Conservation (phyloP, 2,888 invertebrate species). For the Phymatocera aterrima region DNA sequence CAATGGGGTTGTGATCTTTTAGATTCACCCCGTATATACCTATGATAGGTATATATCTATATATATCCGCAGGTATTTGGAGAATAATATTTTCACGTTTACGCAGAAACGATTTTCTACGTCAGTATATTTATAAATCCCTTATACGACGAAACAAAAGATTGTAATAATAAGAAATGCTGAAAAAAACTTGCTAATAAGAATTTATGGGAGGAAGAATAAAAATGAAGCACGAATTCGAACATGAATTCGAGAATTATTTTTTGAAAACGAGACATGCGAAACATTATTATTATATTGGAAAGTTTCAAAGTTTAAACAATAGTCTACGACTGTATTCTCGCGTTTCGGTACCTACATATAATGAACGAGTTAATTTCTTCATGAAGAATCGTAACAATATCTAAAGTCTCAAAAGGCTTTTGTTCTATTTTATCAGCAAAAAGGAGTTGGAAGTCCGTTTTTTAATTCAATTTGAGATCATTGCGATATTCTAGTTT, state of each 20-base stretch:
- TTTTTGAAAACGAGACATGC: background rate
- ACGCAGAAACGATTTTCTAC: slow-evolving; percentile 11
- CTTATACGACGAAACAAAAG: background rate
- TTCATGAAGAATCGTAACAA: slow-evolving; percentile 7
- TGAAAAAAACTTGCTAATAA: background rate
- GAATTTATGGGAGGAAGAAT: background rate
- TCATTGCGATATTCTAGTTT: slow-evolving; percentile 32
- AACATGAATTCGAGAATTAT: background rate
- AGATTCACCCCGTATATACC: too few relatives aligned
- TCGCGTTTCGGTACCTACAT: background rate
- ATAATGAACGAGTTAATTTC: background rate
- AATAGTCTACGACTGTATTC: background rate
- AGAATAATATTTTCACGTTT: background rate
- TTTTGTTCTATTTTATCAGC: slow-evolving; percentile 6
- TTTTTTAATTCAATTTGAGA: slow-evolving; percentile 13
- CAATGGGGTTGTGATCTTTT: too few relatives aligned
- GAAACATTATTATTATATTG: background rate
- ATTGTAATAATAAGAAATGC: background rate
- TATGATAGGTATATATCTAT: background rate
- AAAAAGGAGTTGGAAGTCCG: background rate
- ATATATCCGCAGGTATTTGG: too few relatives aligned
- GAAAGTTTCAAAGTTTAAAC: background rate
- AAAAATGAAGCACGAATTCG: background rate
- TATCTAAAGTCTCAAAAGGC: background rate
- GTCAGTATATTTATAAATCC: background rate